A percentile compares a stretch with the other conserved stretches of the same genome.
phyloP scores from a whole-genome alignment of 2,113 vertebrate species.

The Periophthalmus modestus region DNA sequence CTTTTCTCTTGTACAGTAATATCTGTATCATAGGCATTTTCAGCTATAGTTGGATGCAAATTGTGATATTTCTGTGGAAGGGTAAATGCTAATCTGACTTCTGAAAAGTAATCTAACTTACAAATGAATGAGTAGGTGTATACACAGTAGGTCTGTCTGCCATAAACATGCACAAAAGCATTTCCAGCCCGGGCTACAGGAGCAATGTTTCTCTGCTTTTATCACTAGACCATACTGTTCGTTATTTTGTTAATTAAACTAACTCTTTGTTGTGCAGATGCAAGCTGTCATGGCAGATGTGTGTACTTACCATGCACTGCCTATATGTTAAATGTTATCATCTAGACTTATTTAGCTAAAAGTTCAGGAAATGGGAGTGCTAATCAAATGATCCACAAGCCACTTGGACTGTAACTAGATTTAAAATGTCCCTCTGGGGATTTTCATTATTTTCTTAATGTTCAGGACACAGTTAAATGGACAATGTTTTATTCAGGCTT shows the following conservation, averaged over 20 bases:
- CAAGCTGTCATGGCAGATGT: conserved; percentile 9
- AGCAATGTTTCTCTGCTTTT: background rate
- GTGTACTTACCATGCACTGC: background rate
- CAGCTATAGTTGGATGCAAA: background rate
- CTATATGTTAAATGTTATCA: background rate
- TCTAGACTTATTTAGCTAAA: background rate
- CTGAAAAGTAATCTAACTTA: background rate
- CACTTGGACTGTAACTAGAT: conserved; percentile 13
- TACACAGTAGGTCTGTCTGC: background rate
- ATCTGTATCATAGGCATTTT: background rate
- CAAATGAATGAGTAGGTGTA: conserved; percentile 5
- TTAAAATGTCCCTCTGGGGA: conserved; percentile 24
- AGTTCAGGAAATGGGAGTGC: background rate
- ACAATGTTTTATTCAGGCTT: conserved; percentile 53
- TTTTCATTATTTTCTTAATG: conserved; percentile 35
- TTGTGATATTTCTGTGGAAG: background rate
- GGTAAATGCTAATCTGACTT: background rate
- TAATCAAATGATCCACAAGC: conserved; percentile 8
- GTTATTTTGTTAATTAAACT: background rate
- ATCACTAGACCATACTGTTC: background rate
- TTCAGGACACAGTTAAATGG: conserved; percentile 25
- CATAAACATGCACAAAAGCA: background rate
- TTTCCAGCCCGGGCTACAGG: background rate
- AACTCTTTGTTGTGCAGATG: conserved; percentile 9
- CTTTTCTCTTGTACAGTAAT: background rate